Evolutionary conservation across 2,113 vertebrate genomes (phyloP), one percentile per base, ranked within the genome.

Genomic region (Gopherus evgoodei): DNA sequence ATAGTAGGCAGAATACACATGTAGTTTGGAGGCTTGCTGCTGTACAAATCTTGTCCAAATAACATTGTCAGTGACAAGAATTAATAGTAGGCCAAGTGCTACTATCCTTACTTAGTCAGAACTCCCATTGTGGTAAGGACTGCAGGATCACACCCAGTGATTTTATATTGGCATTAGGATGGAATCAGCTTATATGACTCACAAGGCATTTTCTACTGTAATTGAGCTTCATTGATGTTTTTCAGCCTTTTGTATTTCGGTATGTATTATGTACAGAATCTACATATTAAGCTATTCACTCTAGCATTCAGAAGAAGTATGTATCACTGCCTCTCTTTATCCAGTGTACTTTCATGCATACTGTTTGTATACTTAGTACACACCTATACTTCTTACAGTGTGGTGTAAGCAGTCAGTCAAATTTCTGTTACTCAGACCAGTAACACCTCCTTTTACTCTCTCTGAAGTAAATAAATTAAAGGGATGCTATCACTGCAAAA

Each of bases 391-490:
- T 94, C 81, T 87, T 89, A 87, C 47, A 91, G 87, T 88, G 65
- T 69, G 17, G 65, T 69, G 0, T 0, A 92, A 94, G 87, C 62
- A 93, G 79, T 96, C 93, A 95, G 50, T 94, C 86, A 96, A 91
- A 59, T 81, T 75, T 52, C 59, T 21, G 79, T 97, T 94, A 91
- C 31, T 96, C 92, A 88, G 85, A 21, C 83, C n/a, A 65, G 0
- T 16, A 88, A 57, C 91, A 93, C 81, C 79, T 90, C 62, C 88
- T 93, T 87, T 50, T 21, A 90, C 84, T 86, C 79, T 47, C 86
- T 94, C 84, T 94, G 88, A 87, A 92, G 81, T 83, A 94, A 93
- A 91, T 89, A 90, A 94, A 93, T 17, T 10, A 69, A 69, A 93
- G 76, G 86, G 93, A 78, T 86, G 62, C 6, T 94, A 53, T 82